phyloP scores from a whole-genome alignment of 2,113 vertebrate genomes.

The Prolemur simus region DNA sequence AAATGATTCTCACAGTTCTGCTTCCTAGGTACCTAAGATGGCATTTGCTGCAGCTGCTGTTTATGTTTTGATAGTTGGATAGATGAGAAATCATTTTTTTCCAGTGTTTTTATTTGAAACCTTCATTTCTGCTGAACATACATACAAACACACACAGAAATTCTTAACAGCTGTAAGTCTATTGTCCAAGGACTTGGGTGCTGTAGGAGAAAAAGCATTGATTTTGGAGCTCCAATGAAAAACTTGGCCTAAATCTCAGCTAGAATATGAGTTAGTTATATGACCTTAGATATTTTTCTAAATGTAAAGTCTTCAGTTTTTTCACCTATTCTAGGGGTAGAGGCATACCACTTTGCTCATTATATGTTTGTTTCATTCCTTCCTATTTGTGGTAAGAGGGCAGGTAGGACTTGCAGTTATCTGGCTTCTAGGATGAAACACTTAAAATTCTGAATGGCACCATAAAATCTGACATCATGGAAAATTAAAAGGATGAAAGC shows the following conservation, averaged over 20 bases:
- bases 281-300: neutral
- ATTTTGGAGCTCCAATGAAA: slow-evolving; percentile 26
- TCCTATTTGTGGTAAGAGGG: neutral
- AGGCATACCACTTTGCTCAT: neutral
- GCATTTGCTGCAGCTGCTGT: neutral
- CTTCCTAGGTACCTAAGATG: neutral
- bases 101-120: slow-evolving; percentile 33
- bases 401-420: neutral
- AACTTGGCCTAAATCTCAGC: neutral
- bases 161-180: neutral
- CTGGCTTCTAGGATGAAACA: neutral
- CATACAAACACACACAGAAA: neutral
- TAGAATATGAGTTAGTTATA: neutral
- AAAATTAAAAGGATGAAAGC: slow-evolving; percentile 13
- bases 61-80: neutral
- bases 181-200: neutral
- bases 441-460: slow-evolving; percentile 22
- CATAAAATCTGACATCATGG: neutral
- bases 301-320: neutral
- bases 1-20: neutral
- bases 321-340: neutral
- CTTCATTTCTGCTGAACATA: neutral
- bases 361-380: neutral
- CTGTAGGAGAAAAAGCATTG: slow-evolving; percentile 5
- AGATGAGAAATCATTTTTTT: neutral